A percentile compares a stretch with the other conserved stretches of the same genome.
These are phyloP conservation scores for Ispidina picta DNA, from an alignment of 2,797 vertebrate species.

Conservation along the genomic window DNA sequence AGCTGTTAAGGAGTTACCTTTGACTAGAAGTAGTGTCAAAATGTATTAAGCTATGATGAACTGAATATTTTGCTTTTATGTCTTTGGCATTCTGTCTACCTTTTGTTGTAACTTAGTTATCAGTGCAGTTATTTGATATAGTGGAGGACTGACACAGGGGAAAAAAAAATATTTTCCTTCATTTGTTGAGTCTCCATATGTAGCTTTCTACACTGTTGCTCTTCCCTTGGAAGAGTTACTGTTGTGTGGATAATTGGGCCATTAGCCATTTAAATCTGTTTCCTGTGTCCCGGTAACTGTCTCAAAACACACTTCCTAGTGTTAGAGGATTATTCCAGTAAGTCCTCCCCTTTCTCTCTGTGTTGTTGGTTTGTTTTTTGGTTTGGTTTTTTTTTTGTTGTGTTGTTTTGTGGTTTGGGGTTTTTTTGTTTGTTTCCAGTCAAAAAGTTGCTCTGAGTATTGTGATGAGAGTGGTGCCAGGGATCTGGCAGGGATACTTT, in stretches of 20 bases:
- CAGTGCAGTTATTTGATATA: not conserved
- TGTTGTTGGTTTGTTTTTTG: not conserved
- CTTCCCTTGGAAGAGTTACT: not conserved
- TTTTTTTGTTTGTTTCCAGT: not conserved
- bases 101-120: not conserved
- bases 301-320: not conserved
- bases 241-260: not conserved
- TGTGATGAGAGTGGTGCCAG: not conserved
- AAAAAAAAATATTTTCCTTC: not conserved
- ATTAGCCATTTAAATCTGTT: not conserved
- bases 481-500: not conserved
- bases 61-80: not conserved
- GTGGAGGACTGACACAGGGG: not conserved
- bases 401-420: not conserved
- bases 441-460: not conserved
- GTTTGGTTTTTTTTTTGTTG: too few relatives aligned
- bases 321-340: not conserved
- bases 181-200: accelerated
- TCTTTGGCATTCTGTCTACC: not conserved
- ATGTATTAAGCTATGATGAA: not conserved
- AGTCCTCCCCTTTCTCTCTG: not conserved
- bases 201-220: not conserved
- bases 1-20: not conserved
- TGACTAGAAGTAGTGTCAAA: not conserved
- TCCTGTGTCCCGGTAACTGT: not conserved